Evolutionary conservation across 2,888 invertebrate species (phyloP).

Genomic region (Drosophila borealis): DNA sequence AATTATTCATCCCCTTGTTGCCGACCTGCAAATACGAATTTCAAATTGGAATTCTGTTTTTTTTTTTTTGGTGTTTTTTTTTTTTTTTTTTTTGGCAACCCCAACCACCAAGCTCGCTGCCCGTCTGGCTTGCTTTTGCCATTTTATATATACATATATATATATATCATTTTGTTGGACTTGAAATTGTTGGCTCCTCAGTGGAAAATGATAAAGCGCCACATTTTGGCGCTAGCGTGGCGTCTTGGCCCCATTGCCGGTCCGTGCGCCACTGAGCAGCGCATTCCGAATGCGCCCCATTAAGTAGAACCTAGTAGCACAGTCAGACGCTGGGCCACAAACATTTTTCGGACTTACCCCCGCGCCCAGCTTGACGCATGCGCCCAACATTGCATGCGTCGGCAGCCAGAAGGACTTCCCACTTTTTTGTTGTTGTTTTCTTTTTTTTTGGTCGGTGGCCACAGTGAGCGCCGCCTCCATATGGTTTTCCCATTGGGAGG

Average conservation of each 20-base stretch:
- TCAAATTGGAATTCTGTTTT: conserved; percentile 35
- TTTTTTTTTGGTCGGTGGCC: conserved; percentile 32
- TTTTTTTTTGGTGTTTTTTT: conserved; percentile 1
- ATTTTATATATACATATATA: no score
- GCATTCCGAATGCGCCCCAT: conserved; percentile 70
- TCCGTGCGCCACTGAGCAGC: conserved; percentile 64
- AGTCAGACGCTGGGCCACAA: conserved; percentile 4
- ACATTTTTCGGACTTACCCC: conserved; percentile 42
- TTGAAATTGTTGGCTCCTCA: neutral
- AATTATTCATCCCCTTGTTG: conserved; percentile 83
- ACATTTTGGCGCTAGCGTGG: neutral
- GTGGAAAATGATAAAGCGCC: no score
- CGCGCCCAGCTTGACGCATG: conserved; percentile 44
- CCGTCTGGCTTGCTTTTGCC: neutral
- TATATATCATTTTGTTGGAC: conserved; percentile 14
- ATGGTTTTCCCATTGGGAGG: conserved; percentile 74
- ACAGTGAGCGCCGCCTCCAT: conserved; percentile 38
- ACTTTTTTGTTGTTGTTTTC: conserved; percentile 42
- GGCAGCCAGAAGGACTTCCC: conserved; percentile 73
- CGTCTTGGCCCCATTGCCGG: conserved; percentile 54
- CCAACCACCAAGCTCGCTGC: conserved; percentile 5
- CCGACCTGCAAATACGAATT: conserved; percentile 44
- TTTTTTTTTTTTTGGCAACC: conserved; percentile 4
- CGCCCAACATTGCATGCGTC: conserved; percentile 22
- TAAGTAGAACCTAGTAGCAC: conserved; percentile 58